Conservation (phyloP, 1,140 invertebrate genomes). For the Acyrthosiphon pisum region DNA sequence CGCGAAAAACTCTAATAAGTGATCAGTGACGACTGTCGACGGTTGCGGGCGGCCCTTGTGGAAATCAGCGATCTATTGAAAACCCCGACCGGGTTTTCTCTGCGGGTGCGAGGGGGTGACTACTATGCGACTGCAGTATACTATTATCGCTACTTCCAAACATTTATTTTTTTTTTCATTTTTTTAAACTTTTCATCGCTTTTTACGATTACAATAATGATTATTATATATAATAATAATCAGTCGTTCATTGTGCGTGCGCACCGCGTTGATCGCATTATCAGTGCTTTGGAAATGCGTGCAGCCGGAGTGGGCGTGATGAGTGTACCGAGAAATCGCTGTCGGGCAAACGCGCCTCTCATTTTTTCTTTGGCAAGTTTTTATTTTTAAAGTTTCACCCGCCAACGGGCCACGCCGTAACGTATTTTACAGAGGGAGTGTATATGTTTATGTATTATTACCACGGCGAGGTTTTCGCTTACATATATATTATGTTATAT, state of each 20-base stretch:
- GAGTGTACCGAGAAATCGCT: neutral
- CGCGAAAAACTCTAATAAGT: neutral
- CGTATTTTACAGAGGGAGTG: neutral
- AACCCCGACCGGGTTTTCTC: neutral
- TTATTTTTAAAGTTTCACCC: neutral
- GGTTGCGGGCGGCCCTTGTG: neutral
- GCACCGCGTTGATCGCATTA: neutral
- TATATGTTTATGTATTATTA: neutral
- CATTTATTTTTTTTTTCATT: neutral
- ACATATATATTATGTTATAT: neutral
- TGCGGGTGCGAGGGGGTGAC: neutral
- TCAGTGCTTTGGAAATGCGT: neutral
- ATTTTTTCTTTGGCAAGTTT: neutral
- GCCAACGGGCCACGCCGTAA: neutral
- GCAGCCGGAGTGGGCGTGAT: no score
- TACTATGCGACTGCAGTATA: no score
- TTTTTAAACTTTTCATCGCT: neutral
- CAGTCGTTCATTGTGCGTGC: neutral
- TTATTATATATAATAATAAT: slow-evolving; percentile 6
- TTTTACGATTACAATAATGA: slow-evolving; percentile 11
- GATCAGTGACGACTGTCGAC: neutral
- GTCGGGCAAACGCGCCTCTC: neutral
- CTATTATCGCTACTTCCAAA: neutral
- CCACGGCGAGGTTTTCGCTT: neutral
- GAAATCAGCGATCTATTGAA: neutral